Evolutionary conservation across 2,113 vertebrate genomes (phyloP), one percentile per base, ranked within the genome.

Genomic region (Anseranas semipalmata): DNA sequence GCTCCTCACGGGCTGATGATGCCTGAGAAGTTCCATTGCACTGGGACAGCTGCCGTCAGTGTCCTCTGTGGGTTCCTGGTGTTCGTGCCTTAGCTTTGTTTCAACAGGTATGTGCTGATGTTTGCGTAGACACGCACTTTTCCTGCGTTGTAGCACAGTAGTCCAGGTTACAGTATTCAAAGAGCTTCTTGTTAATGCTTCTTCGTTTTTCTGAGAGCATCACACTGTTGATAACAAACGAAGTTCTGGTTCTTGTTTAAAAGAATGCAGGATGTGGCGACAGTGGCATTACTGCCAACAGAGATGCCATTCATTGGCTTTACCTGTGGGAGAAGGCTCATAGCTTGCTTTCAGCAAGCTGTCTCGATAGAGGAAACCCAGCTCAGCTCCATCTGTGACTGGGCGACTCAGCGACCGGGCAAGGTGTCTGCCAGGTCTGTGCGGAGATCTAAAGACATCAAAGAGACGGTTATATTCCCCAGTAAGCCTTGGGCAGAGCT

Each of bases 11-110:
- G 32, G 75, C 50, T 76, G 39, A 21, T 35, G 27, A n/a, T n/a
- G n/a, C n/a, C 46, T 28, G 16, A 74, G 46, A 10, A 5, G 2
- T 39, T 88, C 41, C 22, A 87, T 79, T 48, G 33, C 45, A n/a
- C 2, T 0, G 0, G 46, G 48, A 45, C 27, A 87, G 48, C 45
- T 65, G 66, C 43, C 56, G 30, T 30, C 0, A 1, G 35, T 56
- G 39, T 67, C 52, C 25, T 48, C 71, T 58, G 19, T 24, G 75
- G 21, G 18, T 28, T 80, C 32, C 28, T 50, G n/a, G 22, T 16
- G 19, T 73, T 70, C 32, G 21, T 0, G 1, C 15, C 20, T 70
- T 32, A 53, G 5, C 18, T 85, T 72, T 76, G 33, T 37, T 90
- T 41, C 35, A 43, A 32, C 19, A 21, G 1, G 2, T 53, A 41